Base-by-base conservation (phyloP, 2,113 vertebrate genomes). In the Tragelaphus strepsiceros region DNA sequence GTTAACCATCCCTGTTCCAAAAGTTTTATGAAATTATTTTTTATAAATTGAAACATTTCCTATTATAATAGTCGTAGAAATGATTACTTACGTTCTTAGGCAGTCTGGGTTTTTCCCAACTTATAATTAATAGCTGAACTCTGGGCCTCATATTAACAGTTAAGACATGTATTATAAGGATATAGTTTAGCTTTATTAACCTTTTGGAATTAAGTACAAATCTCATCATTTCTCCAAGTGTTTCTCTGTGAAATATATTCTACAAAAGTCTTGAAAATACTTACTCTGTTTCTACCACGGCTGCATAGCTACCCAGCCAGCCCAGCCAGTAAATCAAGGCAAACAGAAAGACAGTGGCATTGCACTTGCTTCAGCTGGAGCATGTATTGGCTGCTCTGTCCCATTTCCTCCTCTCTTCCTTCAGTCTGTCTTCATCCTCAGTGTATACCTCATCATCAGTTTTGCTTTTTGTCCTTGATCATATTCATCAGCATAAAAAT, bases 1-100 rank as follows among this genome's bases (percentile, higher is more conserved):
- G 99, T 98, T 89, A 30, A 19, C 16, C 43, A 67, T 74, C 35
- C 53, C 67, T 93, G 80, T 95, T 90, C 35, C 28, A 91, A 53
- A 93, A 90, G 35, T 56, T 39, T 92, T 81, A 16, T 88, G 15
- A 78, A 86, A 81, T 26, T 77, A 30, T 51, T 80, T 85, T 59
- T 96, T 88, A 59, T 90, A 80, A 82, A 46, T 91, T 77, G 22
- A 89, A 93, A 64, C n/a, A 80, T 93, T 97, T 92, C 11, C 26
- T 83, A 28, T 92, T 87, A 83, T 88, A 71, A 53, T 85, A 80
- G 21, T 67, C 19, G 35, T 91, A 74, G 28, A 93, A 95, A 59
- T 62, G 28, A 86, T 91, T 85, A 35, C 58, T 96, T 95, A 94
- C 67, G 6, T 82, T 91, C 24, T 91, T 91, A 90, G 49, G 26